A percentile compares a stretch with the other conserved stretches of the same genome.
Evolutionary conservation across 2,113 vertebrate species (phyloP).

Genomic region (Dipodomys spectabilis): DNA sequence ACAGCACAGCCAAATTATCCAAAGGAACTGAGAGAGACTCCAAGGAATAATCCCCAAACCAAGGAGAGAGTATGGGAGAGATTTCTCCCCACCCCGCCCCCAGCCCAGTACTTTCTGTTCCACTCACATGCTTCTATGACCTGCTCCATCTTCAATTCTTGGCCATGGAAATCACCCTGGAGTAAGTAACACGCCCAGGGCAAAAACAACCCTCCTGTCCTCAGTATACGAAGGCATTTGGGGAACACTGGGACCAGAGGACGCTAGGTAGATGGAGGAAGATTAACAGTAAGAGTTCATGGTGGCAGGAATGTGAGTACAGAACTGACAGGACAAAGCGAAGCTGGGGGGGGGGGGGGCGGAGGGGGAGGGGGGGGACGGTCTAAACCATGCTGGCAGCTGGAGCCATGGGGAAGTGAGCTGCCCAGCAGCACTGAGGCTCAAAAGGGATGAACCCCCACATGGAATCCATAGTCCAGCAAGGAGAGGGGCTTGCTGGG

Average conservation of each 20-base stretch:
- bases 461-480: neutral
- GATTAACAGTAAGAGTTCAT: neutral
- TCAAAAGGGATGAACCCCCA: neutral
- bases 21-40: too few species aligned
- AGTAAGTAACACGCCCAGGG: neutral
- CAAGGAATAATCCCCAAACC: neutral
- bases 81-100: too few species aligned
- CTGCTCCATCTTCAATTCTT: neutral
- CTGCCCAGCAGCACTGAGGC: neutral
- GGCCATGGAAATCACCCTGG: neutral
- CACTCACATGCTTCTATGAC: neutral
- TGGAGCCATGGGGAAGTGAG: neutral
- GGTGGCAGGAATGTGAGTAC: neutral
- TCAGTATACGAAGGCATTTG: too few species aligned
- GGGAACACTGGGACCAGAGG: neutral
- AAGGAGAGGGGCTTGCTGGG: too few species aligned
- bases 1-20: too few species aligned
- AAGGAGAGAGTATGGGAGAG: neutral
- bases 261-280: too few species aligned
- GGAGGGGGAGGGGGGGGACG: too few species aligned
- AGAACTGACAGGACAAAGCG: neutral
- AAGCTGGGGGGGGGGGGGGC: too few species aligned
- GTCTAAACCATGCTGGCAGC: neutral
- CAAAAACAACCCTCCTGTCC: too few species aligned
- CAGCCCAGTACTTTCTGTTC: neutral